A percentile compares a stretch with the other conserved stretches of the same genome.
Evolutionary conservation across 35 echinoderm and acorn worm species (phyloP).

Genomic region (Ophioderma brevispina): DNA sequence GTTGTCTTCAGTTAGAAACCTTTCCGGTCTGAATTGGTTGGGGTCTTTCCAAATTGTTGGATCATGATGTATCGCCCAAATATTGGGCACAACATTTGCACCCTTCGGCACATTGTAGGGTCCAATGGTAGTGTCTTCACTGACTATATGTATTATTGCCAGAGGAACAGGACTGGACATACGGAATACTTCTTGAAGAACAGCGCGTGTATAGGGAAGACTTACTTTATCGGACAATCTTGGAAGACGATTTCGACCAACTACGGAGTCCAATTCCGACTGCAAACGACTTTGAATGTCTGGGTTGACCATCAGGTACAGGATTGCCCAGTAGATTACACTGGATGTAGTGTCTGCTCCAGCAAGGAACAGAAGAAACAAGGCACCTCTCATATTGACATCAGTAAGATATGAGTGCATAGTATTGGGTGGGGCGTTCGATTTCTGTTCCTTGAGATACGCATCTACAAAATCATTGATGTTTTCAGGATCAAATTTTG

Average conservation of each 20-base stretch:
- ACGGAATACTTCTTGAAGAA: slow-evolving; percentile 40
- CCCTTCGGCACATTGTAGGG: slow-evolving; percentile 34
- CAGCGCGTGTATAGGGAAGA: slow-evolving; percentile 63
- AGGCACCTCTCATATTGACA: neutral
- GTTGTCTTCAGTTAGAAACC: slow-evolving; percentile 37
- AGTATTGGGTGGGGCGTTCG: neutral
- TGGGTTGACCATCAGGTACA: slow-evolving; percentile 61
- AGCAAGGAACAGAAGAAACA: slow-evolving; percentile 55
- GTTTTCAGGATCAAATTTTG: neutral
- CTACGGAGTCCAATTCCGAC: slow-evolving; percentile 57
- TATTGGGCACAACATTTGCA: slow-evolving; percentile 14
- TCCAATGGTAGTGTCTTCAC: neutral
- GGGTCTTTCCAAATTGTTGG: slow-evolving; percentile 43
- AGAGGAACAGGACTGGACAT: slow-evolving; percentile 19
- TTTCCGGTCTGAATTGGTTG: slow-evolving; percentile 50
- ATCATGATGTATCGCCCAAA: slow-evolving; percentile 25
- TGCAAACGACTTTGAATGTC: slow-evolving; percentile 73
- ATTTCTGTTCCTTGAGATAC: neutral
- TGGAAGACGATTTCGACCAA: slow-evolving; percentile 68
- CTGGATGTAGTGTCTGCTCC: slow-evolving; percentile 75
- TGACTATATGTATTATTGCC: slow-evolving; percentile 40
- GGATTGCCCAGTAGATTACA: slow-evolving; percentile 67
- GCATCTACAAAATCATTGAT: slow-evolving; percentile 2
- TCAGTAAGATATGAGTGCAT: neutral
- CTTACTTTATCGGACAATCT: slow-evolving; percentile 44